Evolutionary conservation across 2,113 vertebrate species (phyloP), one percentile per base, ranked within the genome.

Genomic region (Hydrochoerus hydrochaeris): DNA sequence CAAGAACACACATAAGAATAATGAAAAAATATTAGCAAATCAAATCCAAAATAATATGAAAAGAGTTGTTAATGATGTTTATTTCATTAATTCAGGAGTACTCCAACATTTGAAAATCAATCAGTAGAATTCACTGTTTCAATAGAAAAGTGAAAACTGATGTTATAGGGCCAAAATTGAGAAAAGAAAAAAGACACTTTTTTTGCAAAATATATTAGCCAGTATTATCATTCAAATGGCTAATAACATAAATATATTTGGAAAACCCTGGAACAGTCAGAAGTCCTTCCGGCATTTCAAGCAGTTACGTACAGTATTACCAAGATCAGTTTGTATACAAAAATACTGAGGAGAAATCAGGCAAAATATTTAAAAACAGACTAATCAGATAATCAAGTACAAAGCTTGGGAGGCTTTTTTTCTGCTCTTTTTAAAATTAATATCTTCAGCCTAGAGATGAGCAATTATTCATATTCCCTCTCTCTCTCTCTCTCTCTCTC

Each of bases 301-400:
- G 98, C 86, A 97, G 93, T 96, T 98, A 97, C 98, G 92, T 97
- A 98, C 97, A 98, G 85, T 98, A 97, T 98, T 93, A 97, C 92
- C 95, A 97, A 89, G 28, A 97, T 97, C 94, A 97, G 98, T 98
- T 95, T 97, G 97, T 98, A 97, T 98, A 98, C 96, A 98, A 91
- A 71, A 97, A 97, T 97, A 97, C 71, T 84, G 95, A 98, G 98
- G 85, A 98, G 81, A 97, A 97, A 92, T 85, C 38, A 78, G 95
- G 94, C 92, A 85, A 94, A 98, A 99, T 97, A 98, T 95, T 98
- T 98, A 98, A 98, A 98, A 97, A 97, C 80, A 97, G 60, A 96
- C 97, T 98, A 98, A 98, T 69, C 95, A 95, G 96, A 98, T 81
- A 98, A 95, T 97, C 98, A 98, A 98, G 97, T 98, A 98, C 97